Conservation (phyloP, 2,888 invertebrate species). For the Scaptomyza parva region DNA sequence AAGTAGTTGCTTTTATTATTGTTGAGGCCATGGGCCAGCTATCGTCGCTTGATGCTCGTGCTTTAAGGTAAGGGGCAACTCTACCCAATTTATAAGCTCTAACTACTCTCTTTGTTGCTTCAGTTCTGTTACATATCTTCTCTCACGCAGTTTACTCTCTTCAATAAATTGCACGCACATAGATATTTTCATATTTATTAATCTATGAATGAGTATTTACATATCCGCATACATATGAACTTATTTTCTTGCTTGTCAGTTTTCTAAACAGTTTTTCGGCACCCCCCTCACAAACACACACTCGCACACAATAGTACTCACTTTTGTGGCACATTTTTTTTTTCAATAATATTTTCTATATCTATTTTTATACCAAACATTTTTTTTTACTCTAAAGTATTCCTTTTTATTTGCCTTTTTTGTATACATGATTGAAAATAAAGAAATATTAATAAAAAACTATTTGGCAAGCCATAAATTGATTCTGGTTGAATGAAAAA, state of each 20-base stretch:
- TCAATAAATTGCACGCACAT: constrained; percentile 41
- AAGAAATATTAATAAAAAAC: not conserved
- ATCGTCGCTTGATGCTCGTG: constrained; percentile 33
- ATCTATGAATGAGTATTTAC: not conserved
- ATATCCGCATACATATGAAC: constrained; percentile 1
- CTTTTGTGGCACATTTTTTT: constrained; percentile 45
- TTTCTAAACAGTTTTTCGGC: constrained; percentile 37
- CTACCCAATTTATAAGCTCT: constrained; percentile 30
- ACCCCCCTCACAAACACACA: constrained; percentile 28
- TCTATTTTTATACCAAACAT: constrained; percentile 63
- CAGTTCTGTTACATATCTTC: constrained; percentile 15
- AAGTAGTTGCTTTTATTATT: constrained; percentile 30
- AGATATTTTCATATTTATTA: not conserved
- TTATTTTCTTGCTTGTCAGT: constrained; percentile 19
- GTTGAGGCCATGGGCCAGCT: constrained; percentile 46
- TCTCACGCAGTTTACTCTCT: constrained; percentile 48
- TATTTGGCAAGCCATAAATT: too few relatives aligned
- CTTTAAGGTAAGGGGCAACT: constrained; percentile 60
- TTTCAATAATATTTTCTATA: constrained; percentile 64
- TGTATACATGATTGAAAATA: constrained; percentile 9
- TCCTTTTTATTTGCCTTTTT: constrained; percentile 15
- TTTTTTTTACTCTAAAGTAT: constrained; percentile 58
- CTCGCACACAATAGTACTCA: constrained; percentile 31
- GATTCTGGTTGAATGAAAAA: too few relatives aligned
- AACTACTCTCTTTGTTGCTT: constrained; percentile 29